A percentile compares a stretch with the other conserved stretches of the same genome.
Conservation (phyloP, 1,140 invertebrate genomes). For the Laupala kohalensis region DNA sequence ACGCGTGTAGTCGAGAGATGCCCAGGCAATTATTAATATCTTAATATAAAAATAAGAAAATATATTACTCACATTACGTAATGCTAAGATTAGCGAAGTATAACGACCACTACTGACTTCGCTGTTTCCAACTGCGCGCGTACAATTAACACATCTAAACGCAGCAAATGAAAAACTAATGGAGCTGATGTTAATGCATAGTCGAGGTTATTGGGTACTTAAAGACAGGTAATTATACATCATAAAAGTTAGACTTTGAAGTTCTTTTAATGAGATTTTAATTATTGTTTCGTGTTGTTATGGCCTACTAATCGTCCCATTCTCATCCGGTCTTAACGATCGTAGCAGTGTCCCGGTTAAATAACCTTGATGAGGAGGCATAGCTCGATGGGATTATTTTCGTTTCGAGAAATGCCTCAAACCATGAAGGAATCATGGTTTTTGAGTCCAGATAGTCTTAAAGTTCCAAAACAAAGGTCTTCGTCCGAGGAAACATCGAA, state of each 20-base stretch:
- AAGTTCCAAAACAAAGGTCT: too few relatives aligned
- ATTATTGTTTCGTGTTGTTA: neutral
- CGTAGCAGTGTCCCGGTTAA: neutral
- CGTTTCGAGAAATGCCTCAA: too few relatives aligned
- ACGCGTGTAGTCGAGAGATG: neutral
- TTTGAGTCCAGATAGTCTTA: too few relatives aligned
- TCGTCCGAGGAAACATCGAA: too few relatives aligned
- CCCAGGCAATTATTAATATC: neutral
- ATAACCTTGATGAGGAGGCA: neutral
- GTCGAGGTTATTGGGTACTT: neutral
- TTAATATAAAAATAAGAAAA: neutral
- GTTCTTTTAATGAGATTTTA: neutral
- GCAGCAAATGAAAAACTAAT: neutral
- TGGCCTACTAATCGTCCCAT: neutral
- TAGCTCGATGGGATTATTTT: neutral
- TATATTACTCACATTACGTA: neutral
- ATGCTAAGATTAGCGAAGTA: neutral
- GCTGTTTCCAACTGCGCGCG: neutral
- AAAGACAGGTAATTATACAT: neutral
- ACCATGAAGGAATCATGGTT: too few relatives aligned
- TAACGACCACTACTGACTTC: neutral
- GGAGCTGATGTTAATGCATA: neutral
- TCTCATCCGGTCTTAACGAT: neutral
- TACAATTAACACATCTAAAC: neutral
- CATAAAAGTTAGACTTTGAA: neutral